Evolutionary conservation across 2,797 vertebrate genomes (phyloP).

Genomic region (Glossophaga mutica): DNA sequence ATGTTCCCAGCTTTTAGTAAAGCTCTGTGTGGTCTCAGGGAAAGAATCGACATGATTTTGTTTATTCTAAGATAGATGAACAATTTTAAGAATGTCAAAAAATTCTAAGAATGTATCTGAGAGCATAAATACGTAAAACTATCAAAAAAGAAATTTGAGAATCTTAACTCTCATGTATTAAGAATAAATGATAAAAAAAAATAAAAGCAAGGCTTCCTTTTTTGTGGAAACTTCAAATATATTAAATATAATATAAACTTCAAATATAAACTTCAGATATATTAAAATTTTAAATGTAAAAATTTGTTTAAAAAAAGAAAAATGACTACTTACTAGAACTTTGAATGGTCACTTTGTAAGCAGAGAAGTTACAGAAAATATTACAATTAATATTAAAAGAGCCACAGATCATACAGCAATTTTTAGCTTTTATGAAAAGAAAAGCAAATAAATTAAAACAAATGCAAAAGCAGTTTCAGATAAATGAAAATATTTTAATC

Average conservation of each 20-base stretch:
- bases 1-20: background rate
- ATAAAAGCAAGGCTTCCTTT: background rate
- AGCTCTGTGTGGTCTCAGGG: background rate
- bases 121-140: background rate
- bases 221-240: background rate
- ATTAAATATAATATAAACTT: no score
- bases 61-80: background rate
- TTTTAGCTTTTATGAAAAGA: background rate
- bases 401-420: background rate
- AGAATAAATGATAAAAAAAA: background rate
- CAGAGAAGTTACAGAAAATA: background rate
- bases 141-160: background rate
- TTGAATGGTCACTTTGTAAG: background rate
- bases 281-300: conserved; percentile 5
- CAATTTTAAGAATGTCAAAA: background rate
- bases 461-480: background rate
- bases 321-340: background rate
- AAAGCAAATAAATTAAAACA: background rate
- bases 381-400: background rate
- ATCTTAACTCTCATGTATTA: background rate
- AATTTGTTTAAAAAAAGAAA: background rate
- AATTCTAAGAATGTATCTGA: background rate
- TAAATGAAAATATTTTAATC: background rate
- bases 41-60: background rate
- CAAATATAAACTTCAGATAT: background rate